Conservation (phyloP, 2,113 vertebrate genomes). For the Pao palembangensis region DNA sequence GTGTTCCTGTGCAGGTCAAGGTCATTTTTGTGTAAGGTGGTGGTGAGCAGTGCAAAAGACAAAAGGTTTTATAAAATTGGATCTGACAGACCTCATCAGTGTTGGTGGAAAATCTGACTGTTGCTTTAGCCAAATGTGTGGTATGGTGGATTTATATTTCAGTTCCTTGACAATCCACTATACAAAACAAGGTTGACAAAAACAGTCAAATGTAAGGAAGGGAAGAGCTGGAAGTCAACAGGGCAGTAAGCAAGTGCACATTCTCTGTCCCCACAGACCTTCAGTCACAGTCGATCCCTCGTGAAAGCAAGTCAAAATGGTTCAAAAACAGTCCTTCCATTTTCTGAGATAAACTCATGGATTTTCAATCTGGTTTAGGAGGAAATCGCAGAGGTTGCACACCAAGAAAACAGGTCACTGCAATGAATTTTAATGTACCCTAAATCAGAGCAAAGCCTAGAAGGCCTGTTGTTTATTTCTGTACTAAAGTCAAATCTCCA, state of each 20-base stretch:
- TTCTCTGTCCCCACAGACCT: conserved; percentile 24
- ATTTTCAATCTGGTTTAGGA: conserved; percentile 52
- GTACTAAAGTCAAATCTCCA: conserved; percentile 65
- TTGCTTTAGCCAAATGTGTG: conserved; percentile 41
- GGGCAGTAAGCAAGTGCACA: conserved; percentile 17
- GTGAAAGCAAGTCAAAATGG: conserved; percentile 66
- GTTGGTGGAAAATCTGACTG: conserved; percentile 62
- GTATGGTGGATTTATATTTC: conserved; percentile 49
- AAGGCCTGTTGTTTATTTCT: conserved; percentile 68
- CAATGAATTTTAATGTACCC: conserved; percentile 67
- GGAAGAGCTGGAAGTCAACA: conserved; percentile 26
- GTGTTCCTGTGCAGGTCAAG: conserved; percentile 22
- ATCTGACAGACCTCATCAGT: conserved; percentile 52
- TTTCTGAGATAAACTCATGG: conserved; percentile 61
- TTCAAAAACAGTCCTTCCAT: conserved; percentile 54
- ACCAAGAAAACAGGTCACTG: conserved; percentile 50
- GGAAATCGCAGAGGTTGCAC: conserved; percentile 65
- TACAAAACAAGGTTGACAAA: conserved; percentile 56
- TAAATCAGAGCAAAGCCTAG: conserved; percentile 66
- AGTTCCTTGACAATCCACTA: conserved; percentile 46
- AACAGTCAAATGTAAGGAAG: conserved; percentile 47
- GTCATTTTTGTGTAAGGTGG: conserved; percentile 13
- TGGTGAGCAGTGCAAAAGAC: conserved; percentile 42
- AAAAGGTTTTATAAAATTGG: conserved; percentile 43
- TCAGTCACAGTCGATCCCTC: conserved; percentile 38